A percentile compares a stretch with the other conserved stretches of the same genome.
These are phyloP conservation scores for Donacobius atricapilla DNA, from an alignment of 2,113 vertebrate species.

Conservation along the genomic window DNA sequence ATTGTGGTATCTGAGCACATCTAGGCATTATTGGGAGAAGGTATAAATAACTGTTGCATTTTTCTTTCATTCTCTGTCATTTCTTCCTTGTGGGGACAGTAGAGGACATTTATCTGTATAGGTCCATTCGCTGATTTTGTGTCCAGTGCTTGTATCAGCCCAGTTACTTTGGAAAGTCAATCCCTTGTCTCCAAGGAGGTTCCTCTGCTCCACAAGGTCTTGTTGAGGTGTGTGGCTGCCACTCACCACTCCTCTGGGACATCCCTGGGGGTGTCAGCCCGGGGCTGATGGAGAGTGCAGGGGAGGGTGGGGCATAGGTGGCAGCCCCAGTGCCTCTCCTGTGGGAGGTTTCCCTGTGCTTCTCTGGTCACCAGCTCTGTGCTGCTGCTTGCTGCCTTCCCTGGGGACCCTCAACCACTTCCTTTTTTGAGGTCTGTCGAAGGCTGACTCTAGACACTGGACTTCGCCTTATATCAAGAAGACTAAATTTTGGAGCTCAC, in stretches of 20 bases:
- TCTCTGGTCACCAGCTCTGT: neutral
- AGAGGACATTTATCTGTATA: neutral
- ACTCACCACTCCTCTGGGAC: neutral
- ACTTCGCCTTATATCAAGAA: neutral
- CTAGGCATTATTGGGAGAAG: neutral
- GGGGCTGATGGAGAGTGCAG: fast-evolving
- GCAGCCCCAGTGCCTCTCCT: neutral
- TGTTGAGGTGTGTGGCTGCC: neutral
- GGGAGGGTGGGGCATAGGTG: fast-evolving
- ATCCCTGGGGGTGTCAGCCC: neutral
- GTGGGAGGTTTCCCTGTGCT: fast-evolving
- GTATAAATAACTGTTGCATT: neutral
- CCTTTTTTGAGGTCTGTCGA: neutral
- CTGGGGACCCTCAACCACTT: neutral
- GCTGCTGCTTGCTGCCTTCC: neutral
- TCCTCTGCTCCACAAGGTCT: neutral
- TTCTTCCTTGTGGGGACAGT: neutral
- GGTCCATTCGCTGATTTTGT: fast-evolving
- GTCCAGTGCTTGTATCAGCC: neutral
- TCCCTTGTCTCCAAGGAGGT: neutral
- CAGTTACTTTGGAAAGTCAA: neutral
- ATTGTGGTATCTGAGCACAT: neutral
- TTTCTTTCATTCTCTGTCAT: neutral
- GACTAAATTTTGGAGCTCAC: neutral
- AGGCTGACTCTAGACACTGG: neutral